Evolutionary conservation across 2,113 vertebrate genomes (phyloP).

Genomic region (Gallinago jamesoni): DNA sequence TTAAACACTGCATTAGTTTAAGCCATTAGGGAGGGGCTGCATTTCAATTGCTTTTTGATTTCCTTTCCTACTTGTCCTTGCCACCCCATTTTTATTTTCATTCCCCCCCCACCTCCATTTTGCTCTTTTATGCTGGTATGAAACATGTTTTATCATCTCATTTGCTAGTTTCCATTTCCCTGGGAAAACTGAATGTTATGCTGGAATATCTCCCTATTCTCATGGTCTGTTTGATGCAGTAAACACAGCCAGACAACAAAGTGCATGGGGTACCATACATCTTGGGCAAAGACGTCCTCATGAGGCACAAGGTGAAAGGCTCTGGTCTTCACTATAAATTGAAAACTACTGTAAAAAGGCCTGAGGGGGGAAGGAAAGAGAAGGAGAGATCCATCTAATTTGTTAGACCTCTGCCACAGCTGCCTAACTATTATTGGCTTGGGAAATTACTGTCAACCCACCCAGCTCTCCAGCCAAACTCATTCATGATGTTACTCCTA

Average conservation of each 20-base stretch:
- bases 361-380: neutral
- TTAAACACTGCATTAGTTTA: neutral
- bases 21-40: neutral
- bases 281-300: neutral
- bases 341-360: neutral
- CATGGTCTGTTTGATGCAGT: neutral
- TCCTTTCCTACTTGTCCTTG: neutral
- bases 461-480: neutral
- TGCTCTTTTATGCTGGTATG: neutral
- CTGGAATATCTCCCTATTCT: neutral
- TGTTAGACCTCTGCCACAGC: neutral
- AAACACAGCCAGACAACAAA: neutral
- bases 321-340: neutral
- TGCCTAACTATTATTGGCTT: neutral
- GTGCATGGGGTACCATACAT: neutral
- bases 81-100: neutral
- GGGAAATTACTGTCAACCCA: neutral
- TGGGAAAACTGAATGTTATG: neutral
- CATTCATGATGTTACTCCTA: neutral
- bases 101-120: neutral
- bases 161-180: neutral
- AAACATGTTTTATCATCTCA: neutral
- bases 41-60: neutral
- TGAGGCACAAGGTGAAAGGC: neutral
- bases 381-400: neutral